phyloP scores from a whole-genome alignment of 2,888 invertebrate species.

The Rotaria magnacalcarata region DNA sequence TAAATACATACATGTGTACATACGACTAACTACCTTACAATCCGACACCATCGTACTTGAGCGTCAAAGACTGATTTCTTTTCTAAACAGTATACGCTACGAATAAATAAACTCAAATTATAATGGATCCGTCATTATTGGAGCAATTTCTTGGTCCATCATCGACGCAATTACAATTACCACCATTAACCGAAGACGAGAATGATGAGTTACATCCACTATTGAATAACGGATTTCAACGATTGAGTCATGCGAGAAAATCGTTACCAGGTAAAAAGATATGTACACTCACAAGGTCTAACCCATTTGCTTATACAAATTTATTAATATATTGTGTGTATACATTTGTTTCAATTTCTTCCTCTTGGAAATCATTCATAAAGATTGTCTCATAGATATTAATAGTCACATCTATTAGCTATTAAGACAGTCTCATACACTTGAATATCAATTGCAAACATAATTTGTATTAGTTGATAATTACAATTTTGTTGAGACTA shows the following conservation, averaged over 20 bases:
- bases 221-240: neutral
- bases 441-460: no score
- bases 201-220: conserved; percentile 21
- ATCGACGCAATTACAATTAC: conserved; percentile 33
- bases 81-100: neutral
- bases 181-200: neutral
- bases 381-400: no score
- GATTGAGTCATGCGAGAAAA: neutral
- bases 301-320: neutral
- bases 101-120: neutral
- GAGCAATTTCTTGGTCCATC: conserved; percentile 47
- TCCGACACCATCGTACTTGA: conserved; percentile 29
- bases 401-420: no score
- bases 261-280: conserved; percentile 25
- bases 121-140: conserved; percentile 45
- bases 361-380: neutral
- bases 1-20: neutral
- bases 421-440: no score
- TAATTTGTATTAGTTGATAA: no score
- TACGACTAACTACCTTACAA: neutral
- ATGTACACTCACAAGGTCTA: neutral
- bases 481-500: no score
- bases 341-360: neutral
- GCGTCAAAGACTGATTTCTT: neutral
- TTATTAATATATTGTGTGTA: neutral